These are phyloP conservation scores for Drosophila monieri DNA, from an alignment of 2,888 invertebrate species.

Conservation along the genomic window DNA sequence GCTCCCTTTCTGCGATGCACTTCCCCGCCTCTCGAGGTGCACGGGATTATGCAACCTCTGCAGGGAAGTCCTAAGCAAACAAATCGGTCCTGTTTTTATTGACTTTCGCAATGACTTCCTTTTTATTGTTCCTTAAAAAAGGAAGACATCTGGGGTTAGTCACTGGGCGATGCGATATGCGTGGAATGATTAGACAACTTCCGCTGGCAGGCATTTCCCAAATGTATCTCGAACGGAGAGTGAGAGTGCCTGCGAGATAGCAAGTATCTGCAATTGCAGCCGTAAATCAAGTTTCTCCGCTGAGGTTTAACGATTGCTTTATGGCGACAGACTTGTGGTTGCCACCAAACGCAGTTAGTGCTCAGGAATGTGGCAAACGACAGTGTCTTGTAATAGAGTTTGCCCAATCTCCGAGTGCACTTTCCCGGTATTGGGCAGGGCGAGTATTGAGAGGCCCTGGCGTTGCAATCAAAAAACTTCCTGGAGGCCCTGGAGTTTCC, in stretches of 20 bases:
- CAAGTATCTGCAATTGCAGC: constrained; percentile 18
- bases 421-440: not conserved
- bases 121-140: constrained; percentile 29
- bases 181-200: constrained; percentile 76
- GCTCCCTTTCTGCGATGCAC: constrained; percentile 27
- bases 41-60: constrained; percentile 43
- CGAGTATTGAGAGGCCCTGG: no score
- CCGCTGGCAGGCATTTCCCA: constrained; percentile 58
- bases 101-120: constrained; percentile 73
- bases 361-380: constrained; percentile 35
- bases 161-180: constrained; percentile 54
- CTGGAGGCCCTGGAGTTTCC: constrained; percentile 11
- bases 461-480: constrained; percentile 7
- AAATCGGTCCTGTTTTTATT: constrained; percentile 56
- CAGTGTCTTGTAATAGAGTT: constrained; percentile 14
- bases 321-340: constrained; percentile 40
- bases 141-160: constrained; percentile 54
- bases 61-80: constrained; percentile 64
- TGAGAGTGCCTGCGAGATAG: constrained; percentile 21
- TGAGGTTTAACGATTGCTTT: constrained; percentile 31
- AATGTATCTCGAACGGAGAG: constrained; percentile 21
- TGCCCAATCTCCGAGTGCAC: constrained; percentile 6
- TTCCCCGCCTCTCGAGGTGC: constrained; percentile 43
- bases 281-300: constrained; percentile 61
- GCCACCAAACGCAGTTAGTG: constrained; percentile 31